A percentile compares a stretch with the other conserved stretches of the same genome.
These are phyloP conservation scores for Sarcoramphus papa DNA, from an alignment of 2,797 vertebrate genomes.

Conservation along the genomic window DNA sequence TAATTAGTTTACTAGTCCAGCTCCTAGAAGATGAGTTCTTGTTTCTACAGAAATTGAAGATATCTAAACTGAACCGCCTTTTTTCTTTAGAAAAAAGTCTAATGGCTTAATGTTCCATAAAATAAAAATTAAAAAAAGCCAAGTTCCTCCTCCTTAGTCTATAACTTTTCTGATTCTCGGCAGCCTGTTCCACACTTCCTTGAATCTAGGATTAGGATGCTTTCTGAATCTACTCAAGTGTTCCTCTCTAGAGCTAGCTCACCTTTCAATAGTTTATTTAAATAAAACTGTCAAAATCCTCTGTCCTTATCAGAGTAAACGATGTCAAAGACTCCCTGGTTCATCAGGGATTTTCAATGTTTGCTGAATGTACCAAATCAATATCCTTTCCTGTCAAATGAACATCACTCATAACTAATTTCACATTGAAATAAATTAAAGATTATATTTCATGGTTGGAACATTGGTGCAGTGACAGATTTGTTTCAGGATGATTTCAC, in stretches of 20 bases:
- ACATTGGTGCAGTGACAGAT: not conserved
- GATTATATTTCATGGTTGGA: not conserved
- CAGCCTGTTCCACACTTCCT: not conserved
- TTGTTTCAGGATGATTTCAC: not conserved
- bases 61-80: not conserved
- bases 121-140: rapidly evolving
- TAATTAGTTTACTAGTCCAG: not conserved
- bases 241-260: not conserved
- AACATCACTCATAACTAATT: not conserved
- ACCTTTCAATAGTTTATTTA: not conserved
- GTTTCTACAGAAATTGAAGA: not conserved
- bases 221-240: not conserved
- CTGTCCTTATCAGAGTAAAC: not conserved
- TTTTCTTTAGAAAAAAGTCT: not conserved
- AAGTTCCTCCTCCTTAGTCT: not conserved
- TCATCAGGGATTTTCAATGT: not conserved
- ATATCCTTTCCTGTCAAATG: not conserved
- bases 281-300: not conserved
- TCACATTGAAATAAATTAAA: not conserved
- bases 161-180: not conserved
- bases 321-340: not conserved
- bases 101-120: not conserved
- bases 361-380: not conserved
- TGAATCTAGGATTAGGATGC: not conserved
- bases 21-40: not conserved